Evolutionary conservation across 2,797 vertebrate species (phyloP), one percentile per base, ranked within the genome.

Genomic region (Halcyon smyrnensis): DNA sequence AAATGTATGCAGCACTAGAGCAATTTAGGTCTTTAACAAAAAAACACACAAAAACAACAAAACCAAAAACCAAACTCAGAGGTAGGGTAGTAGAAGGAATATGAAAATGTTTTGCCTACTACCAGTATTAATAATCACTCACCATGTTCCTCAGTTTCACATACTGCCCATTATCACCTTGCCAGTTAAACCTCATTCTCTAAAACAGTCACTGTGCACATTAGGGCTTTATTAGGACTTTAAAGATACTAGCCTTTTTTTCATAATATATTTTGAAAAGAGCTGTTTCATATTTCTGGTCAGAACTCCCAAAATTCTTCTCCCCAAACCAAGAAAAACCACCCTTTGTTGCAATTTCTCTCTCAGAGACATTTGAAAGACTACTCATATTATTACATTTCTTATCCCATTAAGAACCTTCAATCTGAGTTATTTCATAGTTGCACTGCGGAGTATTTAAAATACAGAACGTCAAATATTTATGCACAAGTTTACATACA

Each of bases 1-100:
- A 37, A 37, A 37, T 37, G 37, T 37, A 37, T 37, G 37, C 37
- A 37, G 37, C 10, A 60, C 60, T 67, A 71, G n/a, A 80, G 80
- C 16, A 48, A 37, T 39, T 68, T 24, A 71, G 39, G 17, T 53
- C n/a, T 93, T 1, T 46, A 65, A 6, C 1, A 51, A 46, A 46
- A 60, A 23, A 27, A 30, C 13, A 2, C 3, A 2, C 3, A 19
- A 27, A 23, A 64, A 1, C 2, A 51, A 37, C 6, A 17, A 41
- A 62, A 62, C 5, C 46, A n/a, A 27, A 60, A 46, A 36, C 0
- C 32, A 71, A 87, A n/a, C 5, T 5, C 60, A 77, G 32, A 48
- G 15, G 3, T 43, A 87, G 1, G 2, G 28, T 0, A 83, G 43
- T 7, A 81, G 70, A 84, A 90, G 9, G 41, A 87, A 53, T 46